phyloP scores from a whole-genome alignment of 2,113 vertebrate genomes.

The Chitala chitala region DNA sequence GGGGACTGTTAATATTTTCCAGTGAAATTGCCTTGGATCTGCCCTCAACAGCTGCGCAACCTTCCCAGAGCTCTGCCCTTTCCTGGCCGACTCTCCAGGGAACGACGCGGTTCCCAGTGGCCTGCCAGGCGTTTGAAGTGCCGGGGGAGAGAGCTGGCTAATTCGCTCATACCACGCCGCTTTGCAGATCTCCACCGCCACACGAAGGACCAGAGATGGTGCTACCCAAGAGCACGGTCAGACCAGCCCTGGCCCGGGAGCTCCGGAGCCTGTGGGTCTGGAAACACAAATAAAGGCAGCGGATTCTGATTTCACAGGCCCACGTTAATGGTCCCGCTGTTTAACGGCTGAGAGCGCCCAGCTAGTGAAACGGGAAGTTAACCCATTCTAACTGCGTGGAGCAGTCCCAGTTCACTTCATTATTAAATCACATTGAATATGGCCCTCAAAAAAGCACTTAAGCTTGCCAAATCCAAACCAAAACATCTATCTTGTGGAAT shows the following conservation, averaged over 20 bases:
- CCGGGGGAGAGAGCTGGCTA: conserved; percentile 39
- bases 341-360: background rate
- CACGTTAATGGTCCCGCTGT: background rate
- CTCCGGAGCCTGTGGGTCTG: background rate
- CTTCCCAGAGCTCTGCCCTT: conserved; percentile 36
- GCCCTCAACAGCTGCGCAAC: conserved; percentile 67
- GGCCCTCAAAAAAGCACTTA: background rate
- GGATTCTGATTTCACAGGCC: background rate
- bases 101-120: conserved; percentile 30
- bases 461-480: background rate
- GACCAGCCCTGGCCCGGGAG: background rate
- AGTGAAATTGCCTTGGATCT: conserved; percentile 52
- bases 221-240: conserved; percentile 11
- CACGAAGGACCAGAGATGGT: conserved; percentile 24
- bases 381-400: background rate
- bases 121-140: conserved; percentile 44
- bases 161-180: conserved; percentile 34
- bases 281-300: background rate
- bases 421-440: background rate
- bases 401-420: too few relatives aligned
- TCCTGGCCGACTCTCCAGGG: conserved; percentile 24
- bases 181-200: conserved; percentile 39
- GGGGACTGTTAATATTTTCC: conserved; percentile 52
- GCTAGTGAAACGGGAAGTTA: background rate
- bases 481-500: too few relatives aligned